Evolutionary conservation across 1,140 invertebrate genomes (phyloP).

Genomic region (Drosophila subobscura): DNA sequence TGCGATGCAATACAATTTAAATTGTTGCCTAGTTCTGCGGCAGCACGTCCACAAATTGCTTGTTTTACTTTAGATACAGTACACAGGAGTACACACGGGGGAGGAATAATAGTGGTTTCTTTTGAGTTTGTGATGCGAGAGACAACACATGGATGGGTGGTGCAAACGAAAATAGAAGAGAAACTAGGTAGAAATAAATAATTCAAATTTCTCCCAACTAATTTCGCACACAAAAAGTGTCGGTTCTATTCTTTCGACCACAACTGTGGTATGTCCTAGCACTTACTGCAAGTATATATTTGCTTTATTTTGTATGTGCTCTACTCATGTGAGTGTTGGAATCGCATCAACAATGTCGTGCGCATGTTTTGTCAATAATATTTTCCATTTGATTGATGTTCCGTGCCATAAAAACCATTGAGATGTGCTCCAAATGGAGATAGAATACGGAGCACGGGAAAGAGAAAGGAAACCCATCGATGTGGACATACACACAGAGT

Average conservation of each 20-base stretch:
- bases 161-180: too few relatives aligned
- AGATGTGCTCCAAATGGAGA: slow-evolving; percentile 76
- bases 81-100: too few relatives aligned
- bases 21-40: slow-evolving; percentile 69
- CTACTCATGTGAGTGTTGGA: slow-evolving; percentile 3
- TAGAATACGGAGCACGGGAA: slow-evolving; percentile 40
- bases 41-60: slow-evolving; percentile 63
- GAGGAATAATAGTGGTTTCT: too few relatives aligned
- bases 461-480: slow-evolving; percentile 11
- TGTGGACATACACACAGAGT: slow-evolving; percentile 5
- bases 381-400: slow-evolving; percentile 79
- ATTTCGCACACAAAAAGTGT: too few relatives aligned
- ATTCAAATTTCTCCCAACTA: too few relatives aligned
- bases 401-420: slow-evolving; percentile 78
- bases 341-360: slow-evolving; percentile 58
- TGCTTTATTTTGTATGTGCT: slow-evolving; percentile 38
- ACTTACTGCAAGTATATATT: slow-evolving; percentile 42
- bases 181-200: too few relatives aligned
- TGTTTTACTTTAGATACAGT: slow-evolving; percentile 24
- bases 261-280: too few relatives aligned
- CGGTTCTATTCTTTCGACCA: too few relatives aligned
- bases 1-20: slow-evolving; percentile 68
- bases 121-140: too few relatives aligned
- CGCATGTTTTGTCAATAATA: slow-evolving; percentile 80
- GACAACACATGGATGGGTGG: too few relatives aligned